Base-by-base conservation (phyloP, 1,140 invertebrate species). In the Aphelinus certus region DNA sequence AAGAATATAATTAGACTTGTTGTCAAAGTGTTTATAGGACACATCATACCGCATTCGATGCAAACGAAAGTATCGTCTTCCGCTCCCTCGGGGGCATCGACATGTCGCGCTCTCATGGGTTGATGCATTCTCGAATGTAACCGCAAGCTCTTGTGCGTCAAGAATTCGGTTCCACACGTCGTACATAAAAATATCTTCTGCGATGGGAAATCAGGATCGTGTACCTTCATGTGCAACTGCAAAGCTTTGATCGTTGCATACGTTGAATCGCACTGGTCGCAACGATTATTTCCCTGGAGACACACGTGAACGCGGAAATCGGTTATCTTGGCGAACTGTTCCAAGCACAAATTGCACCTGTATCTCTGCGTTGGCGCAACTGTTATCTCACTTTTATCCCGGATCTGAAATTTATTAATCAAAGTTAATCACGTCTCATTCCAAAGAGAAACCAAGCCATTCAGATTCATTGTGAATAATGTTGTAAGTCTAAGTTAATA, bases 111-210 rank as follows among this genome's bases (percentile, higher is more conserved):
- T 81, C 91, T 91, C 1, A 93, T 83, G 1, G 91, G 91, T 45
- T 90, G 90, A 77, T 94, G 93, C 90, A 94, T 94, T 63, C 92
- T 88, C 76, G 90, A 90, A 81, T 94, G 93, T 46, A 94, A 83
- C 77, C 91, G 88, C n/a, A 92, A 81, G 53, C 91, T 92, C 84
- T 93, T 94, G 63, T 91, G 91, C 0, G 91, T 90, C 4, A 88
- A 87, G 75, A 94, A 94, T 53, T 89, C 84, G 0, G 92, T 94
- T 9, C 89, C 89, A 77, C 93, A 94, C 45, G 91, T 85, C 6
- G 88, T 85, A 79, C 92, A 94, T 6, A 86, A 61, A 71, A 88
- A 87, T 3, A 81, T 80, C 3, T 81, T 83, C 48, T 83, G 83
- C 6, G 79, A 75, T 1, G 79, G 73, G 56, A 64, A 63, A 53